A percentile compares a stretch with the other conserved stretches of the same genome.
These are phyloP conservation scores for Eupeodes luniger DNA, from an alignment of 2,888 invertebrate species.

Conservation along the genomic window DNA sequence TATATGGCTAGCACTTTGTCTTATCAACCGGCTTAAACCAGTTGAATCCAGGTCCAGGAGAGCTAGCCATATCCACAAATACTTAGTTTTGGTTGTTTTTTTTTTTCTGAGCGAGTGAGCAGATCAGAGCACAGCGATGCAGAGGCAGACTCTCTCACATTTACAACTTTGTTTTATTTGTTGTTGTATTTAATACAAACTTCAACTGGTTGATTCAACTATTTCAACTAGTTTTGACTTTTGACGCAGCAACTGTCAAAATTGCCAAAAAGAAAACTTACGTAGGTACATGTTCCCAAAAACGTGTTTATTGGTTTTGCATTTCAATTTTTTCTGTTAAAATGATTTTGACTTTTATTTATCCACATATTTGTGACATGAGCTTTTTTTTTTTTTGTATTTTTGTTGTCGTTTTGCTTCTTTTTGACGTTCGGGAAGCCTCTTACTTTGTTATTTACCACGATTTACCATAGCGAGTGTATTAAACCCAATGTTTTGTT, in stretches of 20 bases:
- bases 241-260: slow-evolving; percentile 53
- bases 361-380: slow-evolving; percentile 37
- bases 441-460: slow-evolving; percentile 57
- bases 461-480: slow-evolving; percentile 50
- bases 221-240: slow-evolving; percentile 44
- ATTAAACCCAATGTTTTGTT: slow-evolving; percentile 58
- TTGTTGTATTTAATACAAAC: background rate
- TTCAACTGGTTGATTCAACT: background rate
- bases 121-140: no score
- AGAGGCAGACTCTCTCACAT: background rate
- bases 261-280: slow-evolving; percentile 55
- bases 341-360: slow-evolving; percentile 41
- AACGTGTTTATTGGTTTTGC: slow-evolving; percentile 59
- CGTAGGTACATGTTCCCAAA: background rate
- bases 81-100: slow-evolving; percentile 17
- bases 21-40: slow-evolving; percentile 73
- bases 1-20: slow-evolving; percentile 67
- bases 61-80: slow-evolving; percentile 38
- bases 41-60: slow-evolving; percentile 72
- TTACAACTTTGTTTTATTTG: background rate
- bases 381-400: slow-evolving; percentile 10
- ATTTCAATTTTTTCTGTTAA: slow-evolving; percentile 53
- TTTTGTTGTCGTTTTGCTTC: slow-evolving; percentile 30
- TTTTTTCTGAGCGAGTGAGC: slow-evolving; percentile 19
- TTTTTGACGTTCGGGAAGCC: slow-evolving; percentile 48